Evolutionary conservation across 30 jellyfish, hydroid and myxozoan species (phyloP).

Genomic region (Aurelia sp.): DNA sequence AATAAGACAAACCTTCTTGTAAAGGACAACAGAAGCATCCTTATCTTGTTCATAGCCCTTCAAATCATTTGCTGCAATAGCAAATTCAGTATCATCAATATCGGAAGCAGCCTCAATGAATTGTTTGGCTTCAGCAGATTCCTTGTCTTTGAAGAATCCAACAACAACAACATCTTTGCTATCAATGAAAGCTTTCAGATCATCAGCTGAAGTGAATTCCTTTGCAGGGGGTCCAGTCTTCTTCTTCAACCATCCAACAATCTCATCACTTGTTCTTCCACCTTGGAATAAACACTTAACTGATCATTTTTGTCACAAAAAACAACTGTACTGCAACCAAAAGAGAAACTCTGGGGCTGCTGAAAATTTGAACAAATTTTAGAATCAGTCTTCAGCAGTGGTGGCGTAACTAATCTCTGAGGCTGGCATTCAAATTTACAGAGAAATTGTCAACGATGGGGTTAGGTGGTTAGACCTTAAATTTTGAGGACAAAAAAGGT

Average conservation of each 20-base stretch:
- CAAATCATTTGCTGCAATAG: slow-evolving; percentile 58
- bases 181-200: slow-evolving; percentile 84
- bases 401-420: too few relatives aligned
- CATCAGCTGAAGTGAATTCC: slow-evolving; percentile 77
- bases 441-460: too few relatives aligned
- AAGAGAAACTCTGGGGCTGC: too few relatives aligned
- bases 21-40: slow-evolving; percentile 81
- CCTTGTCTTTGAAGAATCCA: slow-evolving; percentile 84
- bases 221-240: slow-evolving; percentile 99
- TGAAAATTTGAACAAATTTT: too few relatives aligned
- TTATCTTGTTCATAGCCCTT: slow-evolving; percentile 78
- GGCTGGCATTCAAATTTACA: too few relatives aligned
- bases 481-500: too few relatives aligned
- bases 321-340: too few relatives aligned
- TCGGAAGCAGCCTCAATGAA: slow-evolving; percentile 87
- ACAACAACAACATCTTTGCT: slow-evolving; percentile 94
- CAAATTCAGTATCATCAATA: slow-evolving; percentile 92
- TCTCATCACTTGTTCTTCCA: slow-evolving; percentile 95
- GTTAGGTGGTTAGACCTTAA: too few relatives aligned
- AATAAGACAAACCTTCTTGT: slow-evolving; percentile 74
- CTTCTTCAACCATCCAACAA: slow-evolving; percentile 94
- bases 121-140: slow-evolving; percentile 82
- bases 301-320: too few relatives aligned
- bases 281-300: slow-evolving; percentile 39
- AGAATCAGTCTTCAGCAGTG: too few relatives aligned